Base-by-base conservation (phyloP, 1,140 invertebrate genomes). In the Mylabris phalerata region DNA sequence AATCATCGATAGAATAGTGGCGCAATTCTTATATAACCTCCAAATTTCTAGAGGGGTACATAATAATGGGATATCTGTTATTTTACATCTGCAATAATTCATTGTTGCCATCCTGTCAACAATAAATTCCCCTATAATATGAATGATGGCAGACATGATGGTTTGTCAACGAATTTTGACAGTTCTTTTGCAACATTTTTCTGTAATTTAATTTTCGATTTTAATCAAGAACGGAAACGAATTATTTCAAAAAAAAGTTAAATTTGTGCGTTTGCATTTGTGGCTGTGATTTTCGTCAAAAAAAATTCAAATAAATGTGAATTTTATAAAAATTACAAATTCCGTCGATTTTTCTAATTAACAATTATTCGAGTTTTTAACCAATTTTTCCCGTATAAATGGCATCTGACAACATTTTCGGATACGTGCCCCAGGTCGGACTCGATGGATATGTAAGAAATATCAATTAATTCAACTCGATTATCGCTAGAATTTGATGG, bases 331-430 rank as follows among this genome's bases (percentile, higher is more conserved):
- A 7, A 5, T 5, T 32, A 32, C 32, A 32, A 7, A 32, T 5
- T 32, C 32, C 10, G 9, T 10, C 38, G 26, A 50, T 38, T 50
- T 13, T 25, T 11, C 11, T 10, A 7, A 26, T 26, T 49, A 7
- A 9, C 7, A 49, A 10, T 9, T 49, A 3, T 49, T 1, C 9
- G 9, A 9, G 10, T 24, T 25, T 13, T 9, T 19, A 49, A 49
- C 40, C 40, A 47, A 9, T 24, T 39, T 26, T 50, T 26, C 1
- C 19, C 32, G 4, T 32, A 32, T 32, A 32, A 59, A 72, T 72
- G 71, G 69, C 66, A 66, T 63, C 67, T 48, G 68, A 71, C 55
- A 67, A 63, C 61, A 61, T 66, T 54, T 73, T 67, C 60, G 73
- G 71, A 27, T 74, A 73, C 58, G 63, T 69, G 55, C 70, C 71